Base-by-base conservation (phyloP, 2,888 invertebrate genomes). In the Beris chalybata region DNA sequence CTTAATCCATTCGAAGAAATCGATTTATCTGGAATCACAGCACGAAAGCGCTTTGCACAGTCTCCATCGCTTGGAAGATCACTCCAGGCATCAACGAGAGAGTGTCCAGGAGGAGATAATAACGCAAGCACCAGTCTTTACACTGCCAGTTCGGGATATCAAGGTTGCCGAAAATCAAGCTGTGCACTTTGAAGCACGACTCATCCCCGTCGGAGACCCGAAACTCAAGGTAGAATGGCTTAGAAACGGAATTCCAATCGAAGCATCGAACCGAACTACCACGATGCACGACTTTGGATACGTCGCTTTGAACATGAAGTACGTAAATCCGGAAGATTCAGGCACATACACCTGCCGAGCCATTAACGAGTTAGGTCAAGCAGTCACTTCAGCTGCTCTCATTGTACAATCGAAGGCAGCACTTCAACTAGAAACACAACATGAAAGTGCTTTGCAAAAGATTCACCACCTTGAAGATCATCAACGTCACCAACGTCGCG, bases 261-360 rank as follows among this genome's bases (percentile, higher is more conserved):
- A 92, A 85, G 93, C 93, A 90, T 90, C 93, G n/a, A 94, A 94
- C 77, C 91, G 94, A 68, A 85, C 92, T 38, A 92, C 93, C 52
- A 95, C 96, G 9, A 94, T 96, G 90, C 95, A 97, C 77, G 98
- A 99, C 79, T 97, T 98, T 78, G 98, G 98, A 57, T 97, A 96
- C 78, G 97, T 97, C 31, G 95, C 96, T 47, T 83, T 95, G 15
- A 95, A 95, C 74, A 92, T 95, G 91, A 94, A 94, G 78, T 94
- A 94, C 74, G 93, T 93, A 0, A 93, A 93, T 76, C 95, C 96
- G 29, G 95, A 95, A 81, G 98, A 98, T 82, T 94, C 95, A 2
- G 97, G 97, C 54, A 94, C 95, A 47, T 97, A 97, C 80, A 97
- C 96, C 3, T 95, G 97, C 78, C 88, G 95, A 67, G 96, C 97